Conservation (phyloP, 2,113 vertebrate species). For the Ascaphus truei region DNA sequence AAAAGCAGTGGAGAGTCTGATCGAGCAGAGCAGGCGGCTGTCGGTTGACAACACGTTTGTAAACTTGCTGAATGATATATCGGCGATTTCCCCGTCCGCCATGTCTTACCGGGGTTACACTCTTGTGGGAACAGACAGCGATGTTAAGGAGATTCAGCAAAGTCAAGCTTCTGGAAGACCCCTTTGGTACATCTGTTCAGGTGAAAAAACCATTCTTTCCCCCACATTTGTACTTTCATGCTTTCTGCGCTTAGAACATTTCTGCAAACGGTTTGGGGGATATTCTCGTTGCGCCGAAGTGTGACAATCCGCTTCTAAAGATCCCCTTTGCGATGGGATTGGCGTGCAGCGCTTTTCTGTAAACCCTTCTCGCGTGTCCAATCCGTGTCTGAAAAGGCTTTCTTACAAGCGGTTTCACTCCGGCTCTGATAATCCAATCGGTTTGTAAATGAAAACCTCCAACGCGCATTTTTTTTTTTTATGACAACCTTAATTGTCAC, state of each 20-base stretch:
- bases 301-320: too few species aligned
- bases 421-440: too few species aligned
- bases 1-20: slow-evolving; percentile 66
- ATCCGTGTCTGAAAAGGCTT: too few species aligned
- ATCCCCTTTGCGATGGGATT: too few species aligned
- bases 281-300: too few species aligned
- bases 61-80: slow-evolving; percentile 77
- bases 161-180: slow-evolving; percentile 63
- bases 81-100: slow-evolving; percentile 49
- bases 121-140: slow-evolving; percentile 63
- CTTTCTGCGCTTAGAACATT: background rate
- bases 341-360: too few species aligned
- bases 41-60: slow-evolving; percentile 59
- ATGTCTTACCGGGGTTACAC: slow-evolving; percentile 87
- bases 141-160: slow-evolving; percentile 69
- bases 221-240: background rate
- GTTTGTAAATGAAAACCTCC: too few species aligned
- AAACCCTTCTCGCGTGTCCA: too few species aligned
- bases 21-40: slow-evolving; percentile 64
- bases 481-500: too few species aligned
- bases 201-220: slow-evolving; percentile 53
- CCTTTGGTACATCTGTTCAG: slow-evolving; percentile 92
- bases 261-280: too few species aligned
- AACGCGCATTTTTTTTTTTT: too few species aligned
- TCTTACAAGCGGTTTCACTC: too few species aligned